phyloP scores from a whole-genome alignment of 2,888 invertebrate species.

The Epinotia ramella region DNA sequence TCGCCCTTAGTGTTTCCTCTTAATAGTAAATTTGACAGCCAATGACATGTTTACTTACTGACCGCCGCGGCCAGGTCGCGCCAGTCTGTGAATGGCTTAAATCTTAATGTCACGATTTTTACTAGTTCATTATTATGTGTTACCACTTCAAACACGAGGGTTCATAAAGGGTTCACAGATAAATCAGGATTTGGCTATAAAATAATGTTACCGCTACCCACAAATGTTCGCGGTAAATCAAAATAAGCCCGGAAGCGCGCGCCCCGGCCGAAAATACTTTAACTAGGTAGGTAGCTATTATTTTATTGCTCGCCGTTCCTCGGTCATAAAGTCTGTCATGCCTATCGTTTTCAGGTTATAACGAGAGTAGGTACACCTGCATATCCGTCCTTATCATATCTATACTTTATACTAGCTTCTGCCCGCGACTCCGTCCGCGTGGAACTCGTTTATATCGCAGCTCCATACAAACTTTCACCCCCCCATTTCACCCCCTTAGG shows the following conservation, averaged over 20 bases:
- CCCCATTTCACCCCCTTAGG: too few relatives aligned
- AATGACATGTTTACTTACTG: too few relatives aligned
- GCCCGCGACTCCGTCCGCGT: too few relatives aligned
- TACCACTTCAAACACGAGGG: not conserved
- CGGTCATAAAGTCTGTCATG: slow-evolving; percentile 13
- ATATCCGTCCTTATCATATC: not conserved
- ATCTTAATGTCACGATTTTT: too few relatives aligned
- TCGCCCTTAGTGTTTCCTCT: too few relatives aligned
- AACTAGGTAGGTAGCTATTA: slow-evolving; percentile 21
- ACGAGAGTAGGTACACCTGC: not conserved
- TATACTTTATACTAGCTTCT: too few relatives aligned
- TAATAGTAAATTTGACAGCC: too few relatives aligned
- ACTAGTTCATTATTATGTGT: not conserved
- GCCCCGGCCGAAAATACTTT: slow-evolving; percentile 23
- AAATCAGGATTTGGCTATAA: slow-evolving; percentile 29
- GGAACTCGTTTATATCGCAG: too few relatives aligned
- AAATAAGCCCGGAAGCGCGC: slow-evolving; percentile 32
- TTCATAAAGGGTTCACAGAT: slow-evolving; percentile 5
- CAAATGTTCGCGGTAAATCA: slow-evolving; percentile 33
- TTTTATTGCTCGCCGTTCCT: slow-evolving; percentile 23
- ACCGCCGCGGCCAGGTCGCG: too few relatives aligned
- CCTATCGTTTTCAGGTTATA: slow-evolving; percentile 9
- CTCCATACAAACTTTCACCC: too few relatives aligned
- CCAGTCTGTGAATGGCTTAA: too few relatives aligned
- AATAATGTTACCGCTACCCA: slow-evolving; percentile 11